Evolutionary conservation across 2,888 invertebrate genomes (phyloP), one percentile per base, ranked within the genome.

Genomic region (Polietes domitor): DNA sequence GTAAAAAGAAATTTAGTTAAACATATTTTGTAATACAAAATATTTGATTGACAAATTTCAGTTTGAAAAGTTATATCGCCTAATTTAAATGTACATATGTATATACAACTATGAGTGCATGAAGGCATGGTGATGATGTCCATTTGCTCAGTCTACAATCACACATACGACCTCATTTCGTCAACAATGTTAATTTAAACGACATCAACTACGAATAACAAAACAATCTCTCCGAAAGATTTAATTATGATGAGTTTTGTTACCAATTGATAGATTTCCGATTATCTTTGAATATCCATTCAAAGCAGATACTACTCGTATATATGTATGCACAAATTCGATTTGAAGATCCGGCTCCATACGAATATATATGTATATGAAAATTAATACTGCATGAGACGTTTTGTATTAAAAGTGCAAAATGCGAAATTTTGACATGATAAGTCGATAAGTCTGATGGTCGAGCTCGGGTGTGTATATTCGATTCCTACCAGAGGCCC

Each of bases 181-280:
- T n/a, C 28, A 61, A 28, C 61, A 61, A 28, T 61, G 61, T 28
- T 32, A 61, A 32, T 15, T 28, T 32, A 61, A 61, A 61, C 17
- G 28, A 26, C 58, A n/a, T 61, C 28, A 32, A 61, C n/a, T 32
- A 15, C 17, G 61, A 61, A 15, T 32, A 17, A 61, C 61, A 61
- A 61, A 28, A 28, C 61, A 32, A 61, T 61, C 61, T 61, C 26
- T 12, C 7, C 12, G 5, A 47, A 61, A 61, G 32, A 61, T 61
- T 61, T 61, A 61, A 28, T 61, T 61, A 61, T 61, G n/a, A 61
- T 61, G 61, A 2, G 32, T 61, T 61, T 61, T n/a, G 28, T 61
- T 32, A n/a, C n/a, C n/a, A 61, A 32, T 61, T 61, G 61, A 28
- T 61, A 61, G 61, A 61, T 61, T 61, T 61, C 28, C 61, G 61